Conservation (phyloP, 1,140 invertebrate genomes). For the Caenorhabditis remanei region DNA sequence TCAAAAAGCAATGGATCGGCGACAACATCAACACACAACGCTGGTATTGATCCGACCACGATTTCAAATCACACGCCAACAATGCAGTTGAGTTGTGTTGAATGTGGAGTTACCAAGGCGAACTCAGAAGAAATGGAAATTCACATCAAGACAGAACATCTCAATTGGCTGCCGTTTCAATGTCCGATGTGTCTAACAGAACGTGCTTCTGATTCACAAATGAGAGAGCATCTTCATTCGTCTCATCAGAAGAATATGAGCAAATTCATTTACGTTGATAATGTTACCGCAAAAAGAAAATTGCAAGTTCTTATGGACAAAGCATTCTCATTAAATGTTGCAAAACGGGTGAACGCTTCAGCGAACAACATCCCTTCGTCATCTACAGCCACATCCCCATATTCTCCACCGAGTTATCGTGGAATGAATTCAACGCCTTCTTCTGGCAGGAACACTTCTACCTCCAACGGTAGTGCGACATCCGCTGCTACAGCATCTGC, state of each 20-base stretch:
- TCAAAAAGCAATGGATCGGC: not conserved
- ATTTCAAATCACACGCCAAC: conserved; percentile 58
- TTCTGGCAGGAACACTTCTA: conserved; percentile 44
- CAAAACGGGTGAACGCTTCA: not conserved
- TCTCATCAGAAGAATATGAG: conserved; percentile 74
- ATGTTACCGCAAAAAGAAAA: conserved; percentile 71
- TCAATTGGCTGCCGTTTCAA: conserved; percentile 77
- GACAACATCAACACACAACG: not conserved
- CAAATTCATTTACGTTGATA: conserved; percentile 74
- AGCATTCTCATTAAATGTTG: conserved; percentile 67
- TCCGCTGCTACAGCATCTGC: not conserved
- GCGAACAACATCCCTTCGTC: not conserved
- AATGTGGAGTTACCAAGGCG: conserved; percentile 63
- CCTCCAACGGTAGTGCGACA: not conserved
- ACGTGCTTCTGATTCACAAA: conserved; percentile 75
- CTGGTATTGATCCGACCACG: conserved; percentile 20
- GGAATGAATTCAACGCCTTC: not conserved
- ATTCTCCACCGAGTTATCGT: conserved; percentile 30
- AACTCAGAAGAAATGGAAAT: conserved; percentile 67
- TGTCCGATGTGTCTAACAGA: conserved; percentile 70
- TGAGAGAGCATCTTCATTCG: conserved; percentile 76
- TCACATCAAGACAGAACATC: conserved; percentile 76
- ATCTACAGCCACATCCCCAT: conserved; percentile 1
- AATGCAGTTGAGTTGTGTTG: conserved; percentile 62
- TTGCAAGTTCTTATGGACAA: conserved; percentile 74